A percentile compares a stretch with the other conserved stretches of the same genome.
These are phyloP conservation scores for Tonatia bakeri DNA, from an alignment of 2,113 vertebrate species.

Conservation along the genomic window DNA sequence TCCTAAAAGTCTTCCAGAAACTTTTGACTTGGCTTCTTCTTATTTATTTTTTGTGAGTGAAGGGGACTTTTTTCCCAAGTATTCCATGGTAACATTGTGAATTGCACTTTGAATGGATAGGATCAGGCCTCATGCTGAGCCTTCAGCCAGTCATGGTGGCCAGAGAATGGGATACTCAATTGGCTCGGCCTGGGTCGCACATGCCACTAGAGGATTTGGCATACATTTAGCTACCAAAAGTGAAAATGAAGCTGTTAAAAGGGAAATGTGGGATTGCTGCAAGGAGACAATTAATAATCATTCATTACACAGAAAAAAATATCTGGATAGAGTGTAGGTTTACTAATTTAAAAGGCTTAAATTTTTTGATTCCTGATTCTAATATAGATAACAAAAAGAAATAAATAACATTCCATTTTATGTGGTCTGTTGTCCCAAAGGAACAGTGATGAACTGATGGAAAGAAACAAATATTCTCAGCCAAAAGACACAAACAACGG, in stretches of 20 bases:
- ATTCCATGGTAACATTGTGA: not conserved
- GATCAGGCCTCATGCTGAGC: not conserved
- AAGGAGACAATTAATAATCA: not conserved
- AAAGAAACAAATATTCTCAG: not conserved
- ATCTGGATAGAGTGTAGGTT: not conserved
- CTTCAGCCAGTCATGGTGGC: not conserved
- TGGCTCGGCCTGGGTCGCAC: not conserved
- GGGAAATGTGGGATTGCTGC: not conserved
- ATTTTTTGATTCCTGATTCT: not conserved
- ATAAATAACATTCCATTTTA: not conserved
- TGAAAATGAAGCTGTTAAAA: not conserved
- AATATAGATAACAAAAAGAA: not conserved
- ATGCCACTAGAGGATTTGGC: no score
- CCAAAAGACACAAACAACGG: not conserved
- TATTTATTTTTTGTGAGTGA: not conserved
- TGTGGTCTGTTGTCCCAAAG: not conserved
- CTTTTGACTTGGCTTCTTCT: not conserved
- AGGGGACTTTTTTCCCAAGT: not conserved
- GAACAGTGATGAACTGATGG: not conserved
- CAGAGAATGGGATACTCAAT: not conserved
- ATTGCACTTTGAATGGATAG: not conserved
- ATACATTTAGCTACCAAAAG: not conserved
- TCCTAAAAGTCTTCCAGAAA: not conserved
- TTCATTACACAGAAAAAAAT: not conserved
- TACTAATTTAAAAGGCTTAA: not conserved